Evolutionary conservation across 2,113 vertebrate genomes (phyloP), one percentile per base, ranked within the genome.

Genomic region (Mola mola): DNA sequence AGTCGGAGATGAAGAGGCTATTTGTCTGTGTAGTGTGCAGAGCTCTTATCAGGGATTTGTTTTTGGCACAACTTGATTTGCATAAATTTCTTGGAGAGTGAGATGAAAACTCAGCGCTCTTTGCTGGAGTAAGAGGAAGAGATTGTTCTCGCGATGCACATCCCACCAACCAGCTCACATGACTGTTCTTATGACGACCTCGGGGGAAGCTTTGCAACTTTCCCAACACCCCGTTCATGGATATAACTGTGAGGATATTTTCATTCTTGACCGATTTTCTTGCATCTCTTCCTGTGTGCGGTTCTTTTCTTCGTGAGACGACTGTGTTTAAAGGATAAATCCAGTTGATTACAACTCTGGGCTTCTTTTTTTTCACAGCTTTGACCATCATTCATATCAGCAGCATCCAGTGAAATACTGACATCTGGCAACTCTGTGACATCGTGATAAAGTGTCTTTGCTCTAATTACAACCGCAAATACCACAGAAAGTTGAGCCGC

Each of bases 31-130:
- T 57, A 67, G 75, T 65, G 66, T 51, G 50, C 66, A 38, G 13
- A 51, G 64, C 77, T 75, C 70, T 83, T 85, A 83, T 85, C 83
- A 6, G 63, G 60, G 64, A 78, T 83, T 85, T 85, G 83, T 83
- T 82, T 80, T 70, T 31, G 62, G 61, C 76, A 68, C 75, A 78
- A 75, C 76, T 80, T 80, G 9, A 83, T 83, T 83, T 83, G 77
- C 83, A 85, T 85, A 78, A 44, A 81, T 78, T 73, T 83, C 70
- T 80, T 75, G 56, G 74, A 78, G 73, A 73, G 47, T 47, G 59
- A 66, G 76, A 78, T 60, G 60, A 78, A 70, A 66, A 78, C 65
- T 66, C 71, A 2, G 20, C 8, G 9, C 41, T 69, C 16, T 75
- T 72, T 76, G 83, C 83, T 66, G 15, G 25, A 81, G 57, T 66